Percentiles rank a stretch among this genome's conserved stretches.
Evolutionary conservation across 2,797 vertebrate species (phyloP).

Genomic region (Nannoperca australis): DNA sequence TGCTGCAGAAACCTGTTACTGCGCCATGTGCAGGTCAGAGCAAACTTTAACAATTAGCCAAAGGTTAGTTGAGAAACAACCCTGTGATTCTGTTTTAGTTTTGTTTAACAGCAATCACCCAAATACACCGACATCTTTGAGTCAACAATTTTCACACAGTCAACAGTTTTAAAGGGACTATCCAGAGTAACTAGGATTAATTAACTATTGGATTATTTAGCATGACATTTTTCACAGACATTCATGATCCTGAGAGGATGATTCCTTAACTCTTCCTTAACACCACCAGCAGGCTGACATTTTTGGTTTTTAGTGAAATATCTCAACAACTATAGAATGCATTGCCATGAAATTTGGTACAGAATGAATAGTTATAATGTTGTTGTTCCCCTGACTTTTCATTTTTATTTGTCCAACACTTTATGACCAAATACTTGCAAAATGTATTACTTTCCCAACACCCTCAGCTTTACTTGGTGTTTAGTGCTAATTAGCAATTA

Average conservation of each 20-base stretch:
- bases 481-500: background rate
- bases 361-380: background rate
- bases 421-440: background rate
- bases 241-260: background rate
- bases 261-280: background rate
- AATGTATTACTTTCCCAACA: background rate
- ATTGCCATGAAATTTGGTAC: background rate
- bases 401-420: background rate
- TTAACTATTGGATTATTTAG: background rate
- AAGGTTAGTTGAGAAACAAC: slow-evolving; percentile 17
- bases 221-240: background rate
- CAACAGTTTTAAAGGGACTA: background rate
- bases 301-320: background rate
- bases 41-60: slow-evolving; percentile 17
- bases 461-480: background rate
- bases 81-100: background rate
- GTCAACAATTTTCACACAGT: background rate
- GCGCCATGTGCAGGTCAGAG: slow-evolving; percentile 23
- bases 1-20: slow-evolving; percentile 71
- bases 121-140: background rate
- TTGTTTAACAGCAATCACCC: background rate
- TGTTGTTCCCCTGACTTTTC: background rate
- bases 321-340: background rate
- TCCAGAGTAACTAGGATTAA: background rate
- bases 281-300: background rate